phyloP scores from a whole-genome alignment of 2,797 vertebrate genomes.

The Novumbra hubbsi region DNA sequence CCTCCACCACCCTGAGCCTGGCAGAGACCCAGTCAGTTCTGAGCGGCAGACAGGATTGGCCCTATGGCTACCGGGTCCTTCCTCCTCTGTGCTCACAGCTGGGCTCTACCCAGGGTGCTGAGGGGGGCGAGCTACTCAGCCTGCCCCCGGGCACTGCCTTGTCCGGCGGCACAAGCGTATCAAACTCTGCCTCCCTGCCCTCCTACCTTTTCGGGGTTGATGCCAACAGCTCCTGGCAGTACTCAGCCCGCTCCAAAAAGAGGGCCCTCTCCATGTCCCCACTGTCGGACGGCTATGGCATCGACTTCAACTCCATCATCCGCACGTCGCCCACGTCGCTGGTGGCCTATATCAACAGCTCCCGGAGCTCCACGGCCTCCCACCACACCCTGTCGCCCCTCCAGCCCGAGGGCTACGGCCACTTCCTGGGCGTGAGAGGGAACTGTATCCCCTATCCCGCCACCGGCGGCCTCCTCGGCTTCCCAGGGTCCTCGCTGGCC shows the following conservation, averaged over 20 bases:
- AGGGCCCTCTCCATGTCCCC: conserved; percentile 86
- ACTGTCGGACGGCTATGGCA: conserved; percentile 86
- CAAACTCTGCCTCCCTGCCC: conserved; percentile 79
- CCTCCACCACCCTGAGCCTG: conserved; percentile 83
- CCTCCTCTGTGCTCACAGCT: conserved; percentile 73
- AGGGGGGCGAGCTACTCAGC: conserved; percentile 72
- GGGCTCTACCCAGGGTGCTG: conserved; percentile 54
- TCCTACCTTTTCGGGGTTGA: conserved; percentile 84
- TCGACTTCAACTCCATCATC: conserved; percentile 92
- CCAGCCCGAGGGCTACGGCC: conserved; percentile 90
- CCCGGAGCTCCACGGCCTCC: conserved; percentile 79
- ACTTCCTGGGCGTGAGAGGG: conserved; percentile 89
- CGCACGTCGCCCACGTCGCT: conserved; percentile 92
- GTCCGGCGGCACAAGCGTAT: conserved; percentile 76
- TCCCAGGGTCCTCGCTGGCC: conserved; percentile 56
- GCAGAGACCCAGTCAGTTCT: conserved; percentile 84
- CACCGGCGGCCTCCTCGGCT: conserved; percentile 45
- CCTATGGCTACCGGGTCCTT: conserved; percentile 79
- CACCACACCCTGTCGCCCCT: conserved; percentile 75
- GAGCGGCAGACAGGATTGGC: conserved; percentile 86
- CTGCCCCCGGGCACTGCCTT: conserved; percentile 73
- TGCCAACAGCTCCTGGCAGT: conserved; percentile 69
- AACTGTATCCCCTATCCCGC: conserved; percentile 79
- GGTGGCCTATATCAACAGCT: conserved; percentile 91
- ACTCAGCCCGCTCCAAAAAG: conserved; percentile 81